Evolutionary conservation across 1,140 invertebrate species (phyloP).

Genomic region (Cheumatopsyche charites): DNA sequence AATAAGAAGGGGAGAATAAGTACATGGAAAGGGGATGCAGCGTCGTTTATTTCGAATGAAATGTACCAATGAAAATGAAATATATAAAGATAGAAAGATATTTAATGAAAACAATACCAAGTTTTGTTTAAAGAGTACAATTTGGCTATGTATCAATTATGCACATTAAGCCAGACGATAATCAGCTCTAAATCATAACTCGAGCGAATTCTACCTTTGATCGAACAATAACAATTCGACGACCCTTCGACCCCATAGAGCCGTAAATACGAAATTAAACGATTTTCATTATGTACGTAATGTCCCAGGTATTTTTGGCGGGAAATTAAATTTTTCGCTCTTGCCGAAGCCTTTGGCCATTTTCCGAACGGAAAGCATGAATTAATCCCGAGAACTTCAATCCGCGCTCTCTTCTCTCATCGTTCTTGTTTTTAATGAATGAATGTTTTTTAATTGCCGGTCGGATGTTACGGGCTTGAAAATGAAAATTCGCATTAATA

Average conservation of each 20-base stretch:
- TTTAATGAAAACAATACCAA: no score
- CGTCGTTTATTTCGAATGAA: no score
- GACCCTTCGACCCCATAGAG: background rate
- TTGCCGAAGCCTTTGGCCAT: no score
- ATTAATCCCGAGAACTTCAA: conserved; percentile 13
- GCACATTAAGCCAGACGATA: no score
- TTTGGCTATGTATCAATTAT: no score
- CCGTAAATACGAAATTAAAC: conserved; percentile 16
- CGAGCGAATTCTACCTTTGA: no score
- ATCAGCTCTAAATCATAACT: no score
- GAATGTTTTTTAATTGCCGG: background rate
- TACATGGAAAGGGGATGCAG: no score
- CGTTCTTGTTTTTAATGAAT: background rate
- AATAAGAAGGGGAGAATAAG: no score
- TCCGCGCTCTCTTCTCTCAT: background rate
- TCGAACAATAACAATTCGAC: conserved; percentile 8
- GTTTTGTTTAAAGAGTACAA: no score
- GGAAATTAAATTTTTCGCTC: conserved; percentile 12
- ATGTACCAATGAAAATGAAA: no score
- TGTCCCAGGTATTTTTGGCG: conserved; percentile 11
- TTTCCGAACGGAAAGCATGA: background rate
- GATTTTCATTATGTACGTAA: conserved; percentile 6
- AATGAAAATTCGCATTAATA: background rate
- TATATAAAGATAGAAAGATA: no score
- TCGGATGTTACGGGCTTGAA: background rate